phyloP scores from a whole-genome alignment of 2,113 vertebrate genomes.

The Xiphophorus hellerii region DNA sequence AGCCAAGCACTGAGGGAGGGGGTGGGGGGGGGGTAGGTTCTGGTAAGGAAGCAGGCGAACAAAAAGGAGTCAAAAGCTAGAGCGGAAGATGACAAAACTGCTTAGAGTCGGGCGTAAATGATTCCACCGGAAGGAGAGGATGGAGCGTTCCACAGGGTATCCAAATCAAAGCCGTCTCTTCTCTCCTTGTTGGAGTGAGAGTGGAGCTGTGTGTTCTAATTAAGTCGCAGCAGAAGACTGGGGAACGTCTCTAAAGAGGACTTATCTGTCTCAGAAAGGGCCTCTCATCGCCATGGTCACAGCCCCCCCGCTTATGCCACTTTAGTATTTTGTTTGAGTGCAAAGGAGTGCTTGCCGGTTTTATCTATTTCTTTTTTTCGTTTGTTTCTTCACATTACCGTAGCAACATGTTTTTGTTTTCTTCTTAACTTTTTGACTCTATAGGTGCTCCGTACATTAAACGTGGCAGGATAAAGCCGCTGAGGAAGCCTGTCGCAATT shows the following conservation, averaged over 20 bases:
- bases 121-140: conserved; percentile 59
- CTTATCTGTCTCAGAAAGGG: conserved; percentile 36
- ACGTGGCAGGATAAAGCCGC: background rate
- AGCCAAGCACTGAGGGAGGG: no score
- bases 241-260: conserved; percentile 51
- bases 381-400: background rate
- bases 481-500: background rate
- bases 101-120: conserved; percentile 52
- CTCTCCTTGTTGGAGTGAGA: conserved; percentile 30
- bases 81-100: conserved; percentile 34
- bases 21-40: no score
- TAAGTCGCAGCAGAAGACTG: conserved; percentile 59
- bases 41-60: background rate
- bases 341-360: background rate
- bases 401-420: background rate
- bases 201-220: conserved; percentile 67
- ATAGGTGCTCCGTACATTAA: background rate
- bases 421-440: background rate
- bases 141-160: conserved; percentile 65
- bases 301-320: conserved; percentile 27
- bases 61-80: conserved; percentile 5
- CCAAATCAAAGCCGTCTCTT: conserved; percentile 67
- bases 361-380: background rate
- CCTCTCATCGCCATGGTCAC: conserved; percentile 33
- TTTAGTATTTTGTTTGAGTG: conserved; percentile 44